Evolutionary conservation across 2,113 vertebrate genomes (phyloP), one percentile per base, ranked within the genome.

Genomic region (Synodontis membranacea): DNA sequence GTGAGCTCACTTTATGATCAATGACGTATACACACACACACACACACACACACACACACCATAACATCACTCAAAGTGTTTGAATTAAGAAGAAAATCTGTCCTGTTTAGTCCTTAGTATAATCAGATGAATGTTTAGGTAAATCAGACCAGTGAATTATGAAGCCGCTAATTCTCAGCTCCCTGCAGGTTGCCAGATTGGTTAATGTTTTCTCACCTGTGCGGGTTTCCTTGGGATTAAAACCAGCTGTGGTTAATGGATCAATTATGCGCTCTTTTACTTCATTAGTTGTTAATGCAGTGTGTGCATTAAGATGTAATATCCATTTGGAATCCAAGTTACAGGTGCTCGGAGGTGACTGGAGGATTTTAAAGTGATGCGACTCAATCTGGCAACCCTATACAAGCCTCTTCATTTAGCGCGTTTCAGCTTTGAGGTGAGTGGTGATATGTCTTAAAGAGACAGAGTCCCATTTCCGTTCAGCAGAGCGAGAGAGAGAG

Each of bases 141-240:
- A 58, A 25, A 58, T 28, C 56, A 58, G 54, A 56, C 4, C 19
- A 23, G 4, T 23, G 17, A 68, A 37, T 21, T 8, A 14, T 72
- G 19, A 8, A 31, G 28, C 14, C 60, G 10, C 28, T 31, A n/a
- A n/a, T n/a, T 28, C 28, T 64, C 60, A 14, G 11, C 8, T 4
- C 60, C 56, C 39, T 23, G 39, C 72, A 5, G 75, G 76, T 80
- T 80, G 76, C 76, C 76, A 80, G 76, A 56, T 80, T n/a, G n/a
- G n/a, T n/a, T n/a, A 21, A 1, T 48, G 31, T 1, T 37, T 23
- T n/a, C 5, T 17, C 0, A 48, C 75, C 15, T 50, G 14, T 34
- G 46, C 15, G 34, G 25, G 46, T 19, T 31, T 31, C 11, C 14
- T 2, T 44, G 70, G 19, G 21, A 23, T 44, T 74, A 25, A 48